A percentile compares a stretch with the other conserved stretches of the same genome.
phyloP scores from a whole-genome alignment of 2,797 vertebrate species.

The Platalea minor region DNA sequence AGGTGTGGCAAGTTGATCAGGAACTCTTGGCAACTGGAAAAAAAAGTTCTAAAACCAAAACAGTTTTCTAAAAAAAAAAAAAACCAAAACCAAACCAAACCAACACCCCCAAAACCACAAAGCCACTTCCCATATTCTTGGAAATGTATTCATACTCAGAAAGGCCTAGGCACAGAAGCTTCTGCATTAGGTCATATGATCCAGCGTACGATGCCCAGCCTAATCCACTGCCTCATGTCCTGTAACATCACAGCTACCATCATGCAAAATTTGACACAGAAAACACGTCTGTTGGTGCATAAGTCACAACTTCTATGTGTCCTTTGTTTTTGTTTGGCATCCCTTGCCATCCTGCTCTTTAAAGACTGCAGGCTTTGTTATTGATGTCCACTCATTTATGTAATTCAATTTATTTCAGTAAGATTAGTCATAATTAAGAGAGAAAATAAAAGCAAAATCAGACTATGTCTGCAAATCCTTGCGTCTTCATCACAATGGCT shows the following conservation, averaged over 20 bases:
- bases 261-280: not conserved
- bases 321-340: not conserved
- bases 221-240: not conserved
- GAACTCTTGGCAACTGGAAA: not conserved
- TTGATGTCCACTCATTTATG: not conserved
- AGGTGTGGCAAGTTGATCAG: not conserved
- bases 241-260: not conserved
- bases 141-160: not conserved
- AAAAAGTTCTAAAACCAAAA: not conserved
- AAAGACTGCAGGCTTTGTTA: not conserved
- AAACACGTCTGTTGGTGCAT: rapidly evolving
- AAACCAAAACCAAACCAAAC: no score
- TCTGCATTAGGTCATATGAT: not conserved
- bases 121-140: not conserved
- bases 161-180: not conserved
- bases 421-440: not conserved
- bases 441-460: not conserved
- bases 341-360: not conserved
- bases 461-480: not conserved
- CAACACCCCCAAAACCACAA: not conserved
- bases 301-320: not conserved
- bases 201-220: not conserved
- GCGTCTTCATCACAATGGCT: not conserved
- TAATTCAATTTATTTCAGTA: not conserved
- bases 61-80: not conserved